Conservation (phyloP, 2,888 invertebrate genomes). For the Rotaria magnacalcarata region DNA sequence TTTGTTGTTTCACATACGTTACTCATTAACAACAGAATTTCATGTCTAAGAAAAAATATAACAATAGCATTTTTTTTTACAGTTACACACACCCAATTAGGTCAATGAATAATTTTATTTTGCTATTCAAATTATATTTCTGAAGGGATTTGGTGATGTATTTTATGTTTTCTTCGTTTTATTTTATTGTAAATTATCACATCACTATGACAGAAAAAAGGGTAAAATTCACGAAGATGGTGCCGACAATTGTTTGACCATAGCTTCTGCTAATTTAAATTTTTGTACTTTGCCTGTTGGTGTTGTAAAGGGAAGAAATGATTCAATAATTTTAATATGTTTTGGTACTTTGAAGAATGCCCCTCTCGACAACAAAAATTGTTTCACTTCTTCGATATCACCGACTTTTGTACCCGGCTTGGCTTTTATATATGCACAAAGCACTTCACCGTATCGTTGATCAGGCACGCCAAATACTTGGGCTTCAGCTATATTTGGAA, state of each 20-base stretch:
- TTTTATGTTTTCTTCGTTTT: no score
- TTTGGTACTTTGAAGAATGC: constrained; percentile 77
- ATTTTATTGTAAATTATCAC: no score
- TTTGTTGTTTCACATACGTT: no score
- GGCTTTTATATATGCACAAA: constrained; percentile 53
- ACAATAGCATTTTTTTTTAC: no score
- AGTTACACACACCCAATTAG: no score
- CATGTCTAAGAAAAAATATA: no score
- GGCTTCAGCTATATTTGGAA: constrained; percentile 44
- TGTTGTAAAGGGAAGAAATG: constrained; percentile 60
- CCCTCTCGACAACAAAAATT: constrained; percentile 61
- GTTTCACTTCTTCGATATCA: constrained; percentile 19
- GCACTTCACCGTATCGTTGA: constrained; percentile 70
- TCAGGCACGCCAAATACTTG: constrained; percentile 72
- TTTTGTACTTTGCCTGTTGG: constrained; percentile 83
- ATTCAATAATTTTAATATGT: constrained; percentile 67
- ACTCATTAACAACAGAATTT: no score
- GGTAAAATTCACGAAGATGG: not conserved
- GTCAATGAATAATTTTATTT: no score
- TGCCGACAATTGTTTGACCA: constrained; percentile 47
- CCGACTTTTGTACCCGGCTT: constrained; percentile 27
- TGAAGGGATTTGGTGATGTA: no score
- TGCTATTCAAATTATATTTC: no score
- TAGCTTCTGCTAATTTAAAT: constrained; percentile 59
- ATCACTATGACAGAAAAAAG: no score